These are phyloP conservation scores for Ctenopoma kingsleyae DNA, from an alignment of 2,797 vertebrate genomes.

Conservation along the genomic window DNA sequence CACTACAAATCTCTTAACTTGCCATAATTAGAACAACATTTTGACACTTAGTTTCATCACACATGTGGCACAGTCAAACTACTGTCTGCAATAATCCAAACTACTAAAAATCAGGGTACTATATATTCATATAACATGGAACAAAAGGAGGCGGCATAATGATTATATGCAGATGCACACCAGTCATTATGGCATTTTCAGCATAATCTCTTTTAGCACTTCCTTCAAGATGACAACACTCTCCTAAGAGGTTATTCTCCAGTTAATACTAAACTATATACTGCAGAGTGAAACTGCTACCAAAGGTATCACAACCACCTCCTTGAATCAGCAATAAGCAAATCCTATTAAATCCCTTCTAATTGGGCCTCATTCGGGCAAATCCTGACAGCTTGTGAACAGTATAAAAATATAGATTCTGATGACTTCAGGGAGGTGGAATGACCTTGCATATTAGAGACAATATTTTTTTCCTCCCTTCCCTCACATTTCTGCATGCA, in stretches of 20 bases:
- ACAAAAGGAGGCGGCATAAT: slow-evolving; percentile 8
- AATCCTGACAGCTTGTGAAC: slow-evolving; percentile 74
- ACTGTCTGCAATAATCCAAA: slow-evolving; percentile 23
- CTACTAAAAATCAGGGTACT: slow-evolving; percentile 12
- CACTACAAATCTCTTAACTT: slow-evolving; percentile 14
- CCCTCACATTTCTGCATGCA: slow-evolving; percentile 25
- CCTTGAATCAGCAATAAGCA: slow-evolving; percentile 60
- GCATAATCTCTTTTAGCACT: slow-evolving; percentile 45
- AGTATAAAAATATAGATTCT: slow-evolving; percentile 70
- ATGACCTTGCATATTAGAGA: slow-evolving; percentile 45
- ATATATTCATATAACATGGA: slow-evolving; percentile 15
- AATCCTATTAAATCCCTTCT: slow-evolving; percentile 78
- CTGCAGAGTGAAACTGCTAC: slow-evolving; percentile 59
- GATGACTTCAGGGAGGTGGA: slow-evolving; percentile 57
- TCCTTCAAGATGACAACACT: slow-evolving; percentile 62
- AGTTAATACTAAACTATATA: slow-evolving; percentile 67
- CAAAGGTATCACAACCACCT: slow-evolving; percentile 55
- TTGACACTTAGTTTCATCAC: slow-evolving; percentile 44
- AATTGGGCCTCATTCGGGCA: slow-evolving; percentile 76
- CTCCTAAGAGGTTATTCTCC: slow-evolving; percentile 68
- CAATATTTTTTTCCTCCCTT: slow-evolving; percentile 33
- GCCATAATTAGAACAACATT: slow-evolving; percentile 39
- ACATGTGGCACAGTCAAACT: slow-evolving; percentile 23
- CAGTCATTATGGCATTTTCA: slow-evolving; percentile 56
- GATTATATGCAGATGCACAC: slow-evolving; percentile 15